Evolutionary conservation across 2,797 vertebrate species (phyloP), one percentile per base, ranked within the genome.

Genomic region (Sarcophilus harrisii): DNA sequence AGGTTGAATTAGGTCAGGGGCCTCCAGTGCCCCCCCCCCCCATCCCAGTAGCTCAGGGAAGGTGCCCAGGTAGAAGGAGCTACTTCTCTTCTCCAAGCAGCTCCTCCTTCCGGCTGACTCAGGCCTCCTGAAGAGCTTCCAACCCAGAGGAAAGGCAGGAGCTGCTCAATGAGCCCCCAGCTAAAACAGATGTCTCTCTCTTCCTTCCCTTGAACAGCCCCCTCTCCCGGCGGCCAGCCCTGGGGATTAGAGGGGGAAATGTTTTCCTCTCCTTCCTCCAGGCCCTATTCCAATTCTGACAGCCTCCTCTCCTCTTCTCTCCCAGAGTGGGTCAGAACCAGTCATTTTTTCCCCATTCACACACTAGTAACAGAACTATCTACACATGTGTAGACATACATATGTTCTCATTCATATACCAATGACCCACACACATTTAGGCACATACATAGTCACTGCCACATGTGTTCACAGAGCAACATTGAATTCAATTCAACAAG

Each of bases 271-370:
- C 38, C 21, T 95, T 97, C 91, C 52, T 62, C 58, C 8, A 5
- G 95, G 93, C 96, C 30, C 3, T 32, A 13, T 18, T 91, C 96
- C 97, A 96, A 54, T 60, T 66, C 96, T 94, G 94, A 96, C 92
- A 95, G 94, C 90, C 95, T 96, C 94, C 49, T 94, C 94, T 81
- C 16, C 38, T 73, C 38, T 81, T 9, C 66, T 81, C 21, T 87
- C 73, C 52, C 6, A 45, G 38, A 45, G 92, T 54, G 62, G 8
- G 55, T 0, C 3, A 45, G 91, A 94, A 58, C 93, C 81, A 91
- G 90, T 60, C 32, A 27, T 54, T 58, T 96, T 45, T 45, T 87
- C 94, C 95, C 91, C 6, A 93, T 60, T 62, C 91, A 38, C 92
- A 60, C 6, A 57, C 16, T 81, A 87, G 52, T 92, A 6, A 27